A percentile compares a stretch with the other conserved stretches of the same genome.
phyloP scores from a whole-genome alignment of 1,140 invertebrate species.

The Holcopasites calliopsidis region DNA sequence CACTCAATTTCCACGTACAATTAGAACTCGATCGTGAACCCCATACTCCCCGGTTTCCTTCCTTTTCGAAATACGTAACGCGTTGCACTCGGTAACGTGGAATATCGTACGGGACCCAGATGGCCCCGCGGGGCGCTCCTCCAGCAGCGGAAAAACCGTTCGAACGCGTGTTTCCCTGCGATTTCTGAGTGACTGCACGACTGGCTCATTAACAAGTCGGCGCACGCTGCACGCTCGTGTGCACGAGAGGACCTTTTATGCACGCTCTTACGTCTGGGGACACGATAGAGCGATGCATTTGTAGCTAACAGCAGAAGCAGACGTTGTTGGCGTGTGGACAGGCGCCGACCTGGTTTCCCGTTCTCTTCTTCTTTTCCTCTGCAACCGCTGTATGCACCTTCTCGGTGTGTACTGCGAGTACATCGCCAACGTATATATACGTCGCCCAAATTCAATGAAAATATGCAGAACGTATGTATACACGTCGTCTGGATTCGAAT shows the following conservation, averaged over 20 bases:
- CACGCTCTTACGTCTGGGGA: conserved; percentile 16
- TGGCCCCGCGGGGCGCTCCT: neutral
- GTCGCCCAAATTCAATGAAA: too few species aligned
- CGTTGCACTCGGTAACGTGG: conserved; percentile 6
- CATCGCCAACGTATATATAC: too few species aligned
- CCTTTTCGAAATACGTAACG: conserved; percentile 7
- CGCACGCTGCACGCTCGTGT: neutral
- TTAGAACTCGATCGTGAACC: too few species aligned
- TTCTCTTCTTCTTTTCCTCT: neutral
- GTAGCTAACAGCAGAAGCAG: conserved; percentile 54
- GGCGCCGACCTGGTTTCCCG: conserved; percentile 15
- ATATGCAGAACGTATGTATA: too few species aligned
- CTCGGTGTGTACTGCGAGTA: neutral
- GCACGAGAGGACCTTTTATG: neutral
- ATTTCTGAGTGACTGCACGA: conserved; percentile 3
- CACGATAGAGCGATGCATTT: conserved; percentile 55
- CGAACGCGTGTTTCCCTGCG: neutral
- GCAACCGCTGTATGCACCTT: neutral
- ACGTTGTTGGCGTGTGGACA: conserved; percentile 43
- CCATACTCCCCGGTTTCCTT: too few species aligned
- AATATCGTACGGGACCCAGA: conserved; percentile 9
- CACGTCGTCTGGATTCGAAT: too few species aligned
- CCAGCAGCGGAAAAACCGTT: neutral
- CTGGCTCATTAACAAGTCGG: conserved; percentile 24
- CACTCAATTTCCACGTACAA: too few species aligned